phyloP scores from a whole-genome alignment of 2,888 invertebrate genomes.

The Yponomeuta plumbellus region DNA sequence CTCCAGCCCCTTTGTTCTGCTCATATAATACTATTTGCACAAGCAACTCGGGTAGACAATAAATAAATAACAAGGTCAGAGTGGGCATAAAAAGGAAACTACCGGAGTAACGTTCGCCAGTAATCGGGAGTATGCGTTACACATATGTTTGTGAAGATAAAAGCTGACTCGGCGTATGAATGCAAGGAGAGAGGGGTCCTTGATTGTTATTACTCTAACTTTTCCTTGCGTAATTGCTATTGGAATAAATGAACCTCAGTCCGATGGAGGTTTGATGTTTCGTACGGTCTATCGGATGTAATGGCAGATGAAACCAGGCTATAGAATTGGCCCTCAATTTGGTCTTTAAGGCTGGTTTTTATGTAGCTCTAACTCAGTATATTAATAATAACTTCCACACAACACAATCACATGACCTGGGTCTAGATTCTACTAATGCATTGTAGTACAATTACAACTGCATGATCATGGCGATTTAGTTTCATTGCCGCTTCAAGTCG shows the following conservation, averaged over 20 bases:
- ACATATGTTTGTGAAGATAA: constrained; percentile 19
- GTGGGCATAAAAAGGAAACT: constrained; percentile 30
- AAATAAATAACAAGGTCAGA: constrained; percentile 29
- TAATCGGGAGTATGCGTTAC: constrained; percentile 34
- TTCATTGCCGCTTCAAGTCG: too few species aligned
- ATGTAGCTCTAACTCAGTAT: background rate
- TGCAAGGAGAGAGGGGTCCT: background rate
- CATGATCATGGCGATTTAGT: too few species aligned
- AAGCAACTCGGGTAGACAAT: constrained; percentile 12
- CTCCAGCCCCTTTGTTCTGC: background rate
- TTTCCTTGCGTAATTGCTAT: background rate
- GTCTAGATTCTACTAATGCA: too few species aligned
- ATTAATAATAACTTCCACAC: too few species aligned
- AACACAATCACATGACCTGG: too few species aligned
- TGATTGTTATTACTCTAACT: background rate
- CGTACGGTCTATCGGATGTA: too few species aligned
- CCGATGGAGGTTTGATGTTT: background rate
- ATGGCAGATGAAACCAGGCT: background rate
- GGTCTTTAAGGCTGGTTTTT: background rate
- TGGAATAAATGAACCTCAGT: background rate
- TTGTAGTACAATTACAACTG: too few species aligned
- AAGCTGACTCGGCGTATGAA: constrained; percentile 7
- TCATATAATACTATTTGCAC: constrained; percentile 3
- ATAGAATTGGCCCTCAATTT: background rate
- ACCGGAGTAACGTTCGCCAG: constrained; percentile 33